phyloP scores from a whole-genome alignment of 2,113 vertebrate species.

The Bubo blakistoni region DNA sequence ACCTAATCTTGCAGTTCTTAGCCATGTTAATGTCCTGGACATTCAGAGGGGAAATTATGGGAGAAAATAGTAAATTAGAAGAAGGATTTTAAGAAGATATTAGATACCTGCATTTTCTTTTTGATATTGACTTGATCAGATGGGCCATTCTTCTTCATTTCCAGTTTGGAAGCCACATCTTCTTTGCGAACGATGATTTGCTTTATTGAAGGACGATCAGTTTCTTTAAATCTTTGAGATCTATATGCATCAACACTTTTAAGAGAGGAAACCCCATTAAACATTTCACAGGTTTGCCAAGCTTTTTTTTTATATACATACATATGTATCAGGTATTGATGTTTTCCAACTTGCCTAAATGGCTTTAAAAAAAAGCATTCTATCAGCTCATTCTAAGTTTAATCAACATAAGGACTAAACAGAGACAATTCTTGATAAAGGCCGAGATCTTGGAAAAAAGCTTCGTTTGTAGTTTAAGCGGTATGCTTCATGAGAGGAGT shows the following conservation, averaged over 20 bases:
- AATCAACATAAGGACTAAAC: background rate
- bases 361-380: background rate
- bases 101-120: constrained; percentile 89
- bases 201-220: constrained; percentile 81
- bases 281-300: background rate
- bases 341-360: background rate
- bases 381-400: background rate
- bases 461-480: background rate
- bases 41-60: background rate
- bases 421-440: background rate
- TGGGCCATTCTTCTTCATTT: constrained; percentile 69
- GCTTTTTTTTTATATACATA: background rate
- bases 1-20: background rate
- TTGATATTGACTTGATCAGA: constrained; percentile 79
- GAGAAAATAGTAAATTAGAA: background rate
- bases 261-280: background rate
- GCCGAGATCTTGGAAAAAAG: background rate
- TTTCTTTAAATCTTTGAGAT: constrained; percentile 89
- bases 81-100: background rate
- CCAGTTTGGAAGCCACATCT: constrained; percentile 77
- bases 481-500: background rate
- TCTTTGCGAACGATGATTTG: constrained; percentile 90
- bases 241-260: constrained; percentile 91
- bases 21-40: background rate
- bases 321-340: background rate